Base-by-base conservation (phyloP, 2,113 vertebrate genomes). In the Mus spicilegus region DNA sequence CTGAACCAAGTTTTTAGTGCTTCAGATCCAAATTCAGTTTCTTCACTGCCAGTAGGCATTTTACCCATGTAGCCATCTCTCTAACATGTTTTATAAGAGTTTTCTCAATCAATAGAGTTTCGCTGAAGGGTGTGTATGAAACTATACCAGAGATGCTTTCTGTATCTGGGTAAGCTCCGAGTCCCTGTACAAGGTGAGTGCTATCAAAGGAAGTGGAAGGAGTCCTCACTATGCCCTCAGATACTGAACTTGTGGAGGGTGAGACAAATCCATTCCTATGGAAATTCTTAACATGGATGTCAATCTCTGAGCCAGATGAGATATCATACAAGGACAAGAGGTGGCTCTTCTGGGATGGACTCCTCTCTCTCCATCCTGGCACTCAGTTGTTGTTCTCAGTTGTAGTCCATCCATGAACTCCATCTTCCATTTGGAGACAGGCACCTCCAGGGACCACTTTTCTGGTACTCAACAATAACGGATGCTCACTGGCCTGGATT, bases 401-500 rank as follows among this genome's bases (percentile, higher is more conserved):
- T 16, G 36, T 8, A 7, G 5, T 5, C 19, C 1, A 0, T 1
- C 19, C 1, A 0, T 1, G 10, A 39, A 26, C 4, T 26, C 30
- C 46, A 7, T 12, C 30, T 14, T 9, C 0, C 13, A 28, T 30
- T 46, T n/a, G 14, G 61, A 65, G 46, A 7, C 19, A 19, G 1
- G 5, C 33, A 26, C 11, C 10, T 0, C n/a, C 0, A 12, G 58
- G 30, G 24, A 70, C 22, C 28, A 6, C 13, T 63, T 65, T 42
- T 51, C 30, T 7, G 6, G 5, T 33, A 1, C 42, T 13, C 33
- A 51, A 8, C 11, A 3, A 26, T 11, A 20, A 14, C n/a, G 26
- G 33, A 7, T 16, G 33, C 7, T 14, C 12, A 30, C 3, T 1
- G 7, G 16, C 30, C 13, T 26, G 1, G 17, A 22, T 0, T 7